A percentile compares a stretch with the other conserved stretches of the same genome.
Evolutionary conservation across 1,140 invertebrate species (phyloP).

Genomic region (Streblospio benedicti): DNA sequence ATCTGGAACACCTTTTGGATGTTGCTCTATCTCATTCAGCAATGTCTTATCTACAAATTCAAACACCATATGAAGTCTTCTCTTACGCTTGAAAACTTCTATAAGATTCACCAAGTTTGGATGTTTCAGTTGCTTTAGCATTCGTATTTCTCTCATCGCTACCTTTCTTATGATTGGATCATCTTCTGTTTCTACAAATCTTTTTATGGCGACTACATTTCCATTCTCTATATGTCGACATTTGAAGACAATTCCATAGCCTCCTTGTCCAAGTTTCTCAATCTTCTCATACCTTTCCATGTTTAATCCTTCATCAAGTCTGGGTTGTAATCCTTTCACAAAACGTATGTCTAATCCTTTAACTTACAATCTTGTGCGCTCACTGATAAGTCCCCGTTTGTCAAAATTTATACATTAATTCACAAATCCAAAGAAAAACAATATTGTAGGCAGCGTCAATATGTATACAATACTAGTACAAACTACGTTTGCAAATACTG

Average conservation of each 20-base stretch:
- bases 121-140: conserved; percentile 98
- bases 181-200: conserved; percentile 97
- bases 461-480: too few species aligned
- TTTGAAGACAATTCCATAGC: conserved; percentile 97
- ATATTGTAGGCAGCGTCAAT: too few species aligned
- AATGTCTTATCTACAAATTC: conserved; percentile 97
- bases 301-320: too few species aligned
- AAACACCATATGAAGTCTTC: conserved; percentile 93
- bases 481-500: too few species aligned
- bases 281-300: conserved; percentile 99
- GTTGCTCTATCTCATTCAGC: conserved; percentile 87
- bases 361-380: too few species aligned
- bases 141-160: conserved; percentile 89
- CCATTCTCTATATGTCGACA: conserved; percentile 93
- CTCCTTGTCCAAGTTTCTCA: conserved; percentile 91
- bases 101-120: conserved; percentile 94
- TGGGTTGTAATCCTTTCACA: too few species aligned
- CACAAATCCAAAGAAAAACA: too few species aligned
- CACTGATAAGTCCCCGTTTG: too few species aligned
- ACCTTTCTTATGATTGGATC: conserved; percentile 97
- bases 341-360: too few species aligned
- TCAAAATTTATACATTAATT: too few species aligned
- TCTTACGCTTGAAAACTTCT: conserved; percentile 94
- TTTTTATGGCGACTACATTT: conserved; percentile 94
- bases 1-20: conserved; percentile 63